Conservation (phyloP, 2,797 vertebrate species). For the Parotocinclus haroldoi region DNA sequence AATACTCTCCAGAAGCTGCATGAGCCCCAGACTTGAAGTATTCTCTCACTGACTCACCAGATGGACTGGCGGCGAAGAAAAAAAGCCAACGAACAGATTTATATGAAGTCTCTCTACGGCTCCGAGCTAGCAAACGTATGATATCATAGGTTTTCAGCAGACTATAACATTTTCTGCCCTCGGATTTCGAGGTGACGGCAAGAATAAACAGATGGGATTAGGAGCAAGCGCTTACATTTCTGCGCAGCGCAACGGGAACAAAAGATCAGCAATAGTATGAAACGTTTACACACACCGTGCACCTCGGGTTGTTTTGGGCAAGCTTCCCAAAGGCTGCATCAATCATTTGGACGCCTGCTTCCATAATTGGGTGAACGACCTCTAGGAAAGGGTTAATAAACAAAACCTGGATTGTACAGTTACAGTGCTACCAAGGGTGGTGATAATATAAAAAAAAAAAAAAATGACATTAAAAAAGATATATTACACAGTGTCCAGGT, state of each 20-base stretch:
- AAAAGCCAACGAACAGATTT: conserved; percentile 30
- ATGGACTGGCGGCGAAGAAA: conserved; percentile 28
- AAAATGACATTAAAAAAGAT: too few relatives aligned
- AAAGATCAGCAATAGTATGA: conserved; percentile 4
- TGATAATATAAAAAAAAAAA: too few relatives aligned
- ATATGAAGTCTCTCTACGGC: conserved; percentile 36
- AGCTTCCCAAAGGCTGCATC: conserved; percentile 3
- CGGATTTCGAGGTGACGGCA: conserved; percentile 22
- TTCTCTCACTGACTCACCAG: conserved; percentile 28
- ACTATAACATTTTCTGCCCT: conserved; percentile 13
- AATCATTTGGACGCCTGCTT: conserved; percentile 6
- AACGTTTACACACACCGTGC: conserved; percentile 2
- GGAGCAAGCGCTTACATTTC: conserved; percentile 22
- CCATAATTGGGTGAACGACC: conserved; percentile 3
- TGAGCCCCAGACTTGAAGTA: conserved; percentile 24
- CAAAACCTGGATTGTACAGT: neutral
- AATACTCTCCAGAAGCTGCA: conserved; percentile 40
- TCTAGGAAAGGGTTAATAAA: neutral
- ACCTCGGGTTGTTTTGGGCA: conserved; percentile 15
- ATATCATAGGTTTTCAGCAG: conserved; percentile 9
- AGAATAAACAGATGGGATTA: conserved; percentile 40
- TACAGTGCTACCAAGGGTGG: too few relatives aligned
- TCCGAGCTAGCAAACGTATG: conserved; percentile 31
- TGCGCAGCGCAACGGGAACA: conserved; percentile 3
- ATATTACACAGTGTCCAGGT: conserved; percentile 30